Base-by-base conservation (phyloP, 2,113 vertebrate species). In the Phoxinus phoxinus region DNA sequence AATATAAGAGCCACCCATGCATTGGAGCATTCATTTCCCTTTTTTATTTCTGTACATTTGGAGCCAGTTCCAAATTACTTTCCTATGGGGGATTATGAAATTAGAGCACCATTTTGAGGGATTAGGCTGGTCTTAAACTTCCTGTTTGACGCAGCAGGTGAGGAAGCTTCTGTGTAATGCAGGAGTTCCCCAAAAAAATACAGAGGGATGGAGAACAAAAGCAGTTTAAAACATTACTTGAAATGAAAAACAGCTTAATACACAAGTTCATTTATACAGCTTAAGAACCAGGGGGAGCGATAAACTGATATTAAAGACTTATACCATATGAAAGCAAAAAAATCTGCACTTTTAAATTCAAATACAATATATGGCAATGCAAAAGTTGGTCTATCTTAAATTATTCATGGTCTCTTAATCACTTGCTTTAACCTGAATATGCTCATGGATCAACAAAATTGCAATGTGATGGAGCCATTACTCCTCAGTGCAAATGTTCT, bases 1-100 rank as follows among this genome's bases (percentile, higher is more conserved):
- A 84, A 76, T 44, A 27, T 58, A 73, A 53, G 77, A 85, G 69
- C 61, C 77, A 81, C 77, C 37, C 78, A 85, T 53, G 61, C 71
- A 53, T 27, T 65, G 67, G 27, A 87, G 67, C 73, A 74, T 86
- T 65, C 53, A 79, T 86, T 88, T 74, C 58, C 51, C 44, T 67
- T 86, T 83, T 88, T 86, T 83, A 85, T 83, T 88, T 89, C 83
- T 12, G 58, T 81, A 73, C 37, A 81, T 87, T 85, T 63, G 53
- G 58, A 58, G 67, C 77, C 71, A 58, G 44, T 58, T 58, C 73
- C 77, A 84, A 88, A 87, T 88, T 84, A 79, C 85, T 87, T 86
- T 81, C 78, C 72, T 67, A 51, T n/a, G 74, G 53, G 73, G 77
- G 88, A 88, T 90, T 89, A 88, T 83, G 72, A 86, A 88, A 88